Evolutionary conservation across 2,797 vertebrate species (phyloP), one percentile per base, ranked within the genome.

Genomic region (Morus bassanus): DNA sequence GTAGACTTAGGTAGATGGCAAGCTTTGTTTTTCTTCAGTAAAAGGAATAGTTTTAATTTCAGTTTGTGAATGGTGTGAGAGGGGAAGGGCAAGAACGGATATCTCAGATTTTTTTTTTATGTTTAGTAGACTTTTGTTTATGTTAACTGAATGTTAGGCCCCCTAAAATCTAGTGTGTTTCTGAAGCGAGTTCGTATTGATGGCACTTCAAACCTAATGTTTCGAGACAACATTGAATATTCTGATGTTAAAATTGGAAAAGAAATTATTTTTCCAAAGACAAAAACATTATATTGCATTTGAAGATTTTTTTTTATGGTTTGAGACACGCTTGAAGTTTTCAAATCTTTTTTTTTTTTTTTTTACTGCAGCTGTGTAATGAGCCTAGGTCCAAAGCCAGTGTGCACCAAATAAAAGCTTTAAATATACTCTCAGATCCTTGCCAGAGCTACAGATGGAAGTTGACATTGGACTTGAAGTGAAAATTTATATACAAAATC

Each of bases 321-420:
- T 97, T 81, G 92, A 94, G 75, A 68, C 63, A 27, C 18, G 57
- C 69, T 72, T 75, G 68, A 96, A 95, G 48, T 67, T 95, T 60
- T 88, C 1, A 5, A 10, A 23, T 45, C 16, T 45, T 48, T 46
- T n/a, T n/a, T n/a, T n/a, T n/a, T n/a, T 46, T 82, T 22, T 51
- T 60, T 85, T 75, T 82, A 57, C 64, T 95, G 81, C 82, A 95
- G 50, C 88, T 95, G 45, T 92, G 35, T 91, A 93, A 93, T 43
- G 68, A 94, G 80, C 94, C 87, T 92, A 94, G 67, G 80, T 97
- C 80, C 81, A 95, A 88, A 95, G 95, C 75, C 69, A 80, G 45
- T 37, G 72, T 93, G 63, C 73, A 95, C 72, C 88, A 82, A 85
- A 87, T 76, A 91, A 80, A 90, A 91, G 75, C 96, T 96, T 93